Conservation (phyloP, 2,888 invertebrate genomes). For the Bombylius discolor region DNA sequence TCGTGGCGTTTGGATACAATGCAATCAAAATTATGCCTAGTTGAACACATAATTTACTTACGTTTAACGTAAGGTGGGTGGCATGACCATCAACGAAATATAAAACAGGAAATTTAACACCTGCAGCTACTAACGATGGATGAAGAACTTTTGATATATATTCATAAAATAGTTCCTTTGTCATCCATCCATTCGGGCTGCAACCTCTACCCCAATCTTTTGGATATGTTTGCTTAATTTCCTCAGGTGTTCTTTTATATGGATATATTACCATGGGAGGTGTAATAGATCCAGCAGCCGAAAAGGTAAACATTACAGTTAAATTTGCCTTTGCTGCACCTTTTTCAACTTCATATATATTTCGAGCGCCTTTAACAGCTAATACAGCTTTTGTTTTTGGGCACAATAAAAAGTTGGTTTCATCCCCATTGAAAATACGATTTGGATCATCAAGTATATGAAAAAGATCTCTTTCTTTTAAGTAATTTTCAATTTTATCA, state of each 20-base stretch:
- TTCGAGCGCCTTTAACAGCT: neutral
- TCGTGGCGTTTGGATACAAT: conserved; percentile 16
- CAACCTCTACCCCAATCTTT: conserved; percentile 3
- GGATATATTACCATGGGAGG: neutral
- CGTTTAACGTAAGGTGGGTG: neutral
- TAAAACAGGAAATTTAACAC: conserved; percentile 1
- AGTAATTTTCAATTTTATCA: too few species aligned
- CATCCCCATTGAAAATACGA: conserved; percentile 1
- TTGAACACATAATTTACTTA: neutral
- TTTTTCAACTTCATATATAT: neutral
- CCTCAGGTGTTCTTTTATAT: neutral
- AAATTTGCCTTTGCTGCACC: neutral
- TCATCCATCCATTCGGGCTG: conserved; percentile 7
- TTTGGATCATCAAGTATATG: too few species aligned
- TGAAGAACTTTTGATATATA: conserved; percentile 8
- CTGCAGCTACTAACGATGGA: neutral
- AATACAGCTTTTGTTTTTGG: conserved; percentile 2
- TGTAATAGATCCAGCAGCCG: neutral
- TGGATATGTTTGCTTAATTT: conserved; percentile 3
- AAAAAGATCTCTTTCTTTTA: too few species aligned
- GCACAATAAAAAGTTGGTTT: conserved; percentile 1
- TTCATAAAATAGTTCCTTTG: conserved; percentile 4
- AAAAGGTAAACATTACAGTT: neutral
- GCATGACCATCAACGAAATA: conserved; percentile 7
- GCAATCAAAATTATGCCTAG: conserved; percentile 1